These are phyloP conservation scores for Chorisops tibialis DNA, from an alignment of 2,888 invertebrate species.

Conservation along the genomic window DNA sequence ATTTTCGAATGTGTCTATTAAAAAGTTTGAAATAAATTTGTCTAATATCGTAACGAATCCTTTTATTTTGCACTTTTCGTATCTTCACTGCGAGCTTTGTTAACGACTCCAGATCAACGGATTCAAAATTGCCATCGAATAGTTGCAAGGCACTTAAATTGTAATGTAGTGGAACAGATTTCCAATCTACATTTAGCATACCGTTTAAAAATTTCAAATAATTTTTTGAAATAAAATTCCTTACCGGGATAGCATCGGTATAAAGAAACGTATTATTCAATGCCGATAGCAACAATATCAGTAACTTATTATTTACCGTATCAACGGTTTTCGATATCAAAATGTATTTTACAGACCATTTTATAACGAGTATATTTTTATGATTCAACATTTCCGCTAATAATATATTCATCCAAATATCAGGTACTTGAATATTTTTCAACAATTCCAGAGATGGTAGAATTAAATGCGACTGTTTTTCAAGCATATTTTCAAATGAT, in stretches of 20 bases:
- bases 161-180: conserved; percentile 42
- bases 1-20: neutral
- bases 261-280: conserved; percentile 44
- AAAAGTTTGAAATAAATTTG: conserved; percentile 16
- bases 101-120: neutral
- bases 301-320: conserved; percentile 32
- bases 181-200: conserved; percentile 41
- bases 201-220: conserved; percentile 30
- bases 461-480: conserved; percentile 48
- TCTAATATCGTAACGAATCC: conserved; percentile 8
- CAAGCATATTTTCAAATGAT: conserved; percentile 46
- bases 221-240: conserved; percentile 34
- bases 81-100: conserved; percentile 11
- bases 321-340: neutral
- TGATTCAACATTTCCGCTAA: conserved; percentile 41
- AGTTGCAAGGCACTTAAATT: conserved; percentile 36
- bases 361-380: conserved; percentile 43
- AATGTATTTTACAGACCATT: conserved; percentile 44
- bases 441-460: conserved; percentile 42
- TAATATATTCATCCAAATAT: conserved; percentile 40
- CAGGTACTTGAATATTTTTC: conserved; percentile 25
- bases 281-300: conserved; percentile 41
- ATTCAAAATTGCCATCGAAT: neutral
- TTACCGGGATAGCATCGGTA: conserved; percentile 37
- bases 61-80: conserved; percentile 17